Evolutionary conservation across 2,797 vertebrate genomes (phyloP), one percentile per base, ranked within the genome.

Genomic region (Bufotes viridis): DNA sequence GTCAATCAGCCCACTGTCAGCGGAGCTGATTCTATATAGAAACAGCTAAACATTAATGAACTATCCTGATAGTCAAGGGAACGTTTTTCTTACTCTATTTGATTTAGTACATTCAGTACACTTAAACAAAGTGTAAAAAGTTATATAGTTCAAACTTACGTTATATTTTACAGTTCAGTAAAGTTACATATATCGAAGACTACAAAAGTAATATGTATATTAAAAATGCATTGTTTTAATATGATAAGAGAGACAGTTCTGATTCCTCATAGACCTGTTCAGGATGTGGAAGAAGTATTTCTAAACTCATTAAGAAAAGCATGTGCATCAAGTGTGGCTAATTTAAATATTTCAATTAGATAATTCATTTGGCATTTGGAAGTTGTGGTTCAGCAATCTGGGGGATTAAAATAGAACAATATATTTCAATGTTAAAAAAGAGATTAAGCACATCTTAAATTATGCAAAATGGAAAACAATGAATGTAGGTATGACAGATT

Each of bases 331-430:
- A 82, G 79, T 87, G 86, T 87, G 26, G 79, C 86, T 87, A 87
- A 82, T 87, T 87, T 87, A 17, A 87, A 87, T 87, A 87, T 87
- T 87, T 87, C 69, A 87, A 82, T 87, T 87, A 87, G 86, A 87
- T 87, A 87, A 82, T 87, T 82, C 49, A 72, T 76, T 87, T 87
- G 86, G 86, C 79, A 87, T 87, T 87, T 82, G 70, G 12, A 82
- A 51, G 70, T 63, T 87, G 42, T 82, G 86, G 86, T 87, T 81
- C 86, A 87, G 74, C 24, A 82, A 34, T 65, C 70, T 82, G 57
- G 67, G 69, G 69, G 79, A 75, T 72, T 61, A 63, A 82, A 82
- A 29, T 51, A 82, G 29, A 82, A 87, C 55, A 84, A 60, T 60
- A 74, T 84, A 58, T 84, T 17, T 84, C 42, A 81, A 58, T 75